Conservation (phyloP, 2,888 invertebrate genomes). For the Griposia aprilina region DNA sequence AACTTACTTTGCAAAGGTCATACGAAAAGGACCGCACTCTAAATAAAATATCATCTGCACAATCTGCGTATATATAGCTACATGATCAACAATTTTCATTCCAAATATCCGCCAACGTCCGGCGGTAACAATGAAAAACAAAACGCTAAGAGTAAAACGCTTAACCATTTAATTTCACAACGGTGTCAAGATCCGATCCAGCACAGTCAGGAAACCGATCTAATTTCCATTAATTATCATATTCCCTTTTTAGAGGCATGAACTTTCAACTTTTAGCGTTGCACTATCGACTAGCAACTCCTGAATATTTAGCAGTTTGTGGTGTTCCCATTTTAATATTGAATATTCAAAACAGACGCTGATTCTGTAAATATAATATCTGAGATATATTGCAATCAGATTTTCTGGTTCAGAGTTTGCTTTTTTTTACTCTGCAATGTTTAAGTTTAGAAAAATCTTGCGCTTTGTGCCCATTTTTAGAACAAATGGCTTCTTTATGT, state of each 20-base stretch:
- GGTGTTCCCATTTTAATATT: constrained; percentile 77
- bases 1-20: too few relatives aligned
- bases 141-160: neutral
- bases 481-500: neutral
- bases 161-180: constrained; percentile 56
- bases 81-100: too few relatives aligned
- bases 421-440: neutral
- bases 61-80: too few relatives aligned
- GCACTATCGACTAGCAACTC: constrained; percentile 70
- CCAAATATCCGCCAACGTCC: too few relatives aligned
- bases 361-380: constrained; percentile 46
- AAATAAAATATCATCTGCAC: too few relatives aligned
- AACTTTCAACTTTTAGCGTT: constrained; percentile 66
- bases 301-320: constrained; percentile 78
- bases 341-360: constrained; percentile 68
- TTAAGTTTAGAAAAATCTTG: neutral
- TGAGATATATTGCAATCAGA: constrained; percentile 18
- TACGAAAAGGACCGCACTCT: too few relatives aligned
- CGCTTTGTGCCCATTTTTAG: neutral
- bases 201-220: constrained; percentile 62
- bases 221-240: constrained; percentile 72
- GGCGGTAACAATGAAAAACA: constrained; percentile 4
- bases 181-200: constrained; percentile 70
- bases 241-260: constrained; percentile 57
- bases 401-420: neutral